phyloP scores from a whole-genome alignment of 2,113 vertebrate genomes.

The Crotalus tigris region DNA sequence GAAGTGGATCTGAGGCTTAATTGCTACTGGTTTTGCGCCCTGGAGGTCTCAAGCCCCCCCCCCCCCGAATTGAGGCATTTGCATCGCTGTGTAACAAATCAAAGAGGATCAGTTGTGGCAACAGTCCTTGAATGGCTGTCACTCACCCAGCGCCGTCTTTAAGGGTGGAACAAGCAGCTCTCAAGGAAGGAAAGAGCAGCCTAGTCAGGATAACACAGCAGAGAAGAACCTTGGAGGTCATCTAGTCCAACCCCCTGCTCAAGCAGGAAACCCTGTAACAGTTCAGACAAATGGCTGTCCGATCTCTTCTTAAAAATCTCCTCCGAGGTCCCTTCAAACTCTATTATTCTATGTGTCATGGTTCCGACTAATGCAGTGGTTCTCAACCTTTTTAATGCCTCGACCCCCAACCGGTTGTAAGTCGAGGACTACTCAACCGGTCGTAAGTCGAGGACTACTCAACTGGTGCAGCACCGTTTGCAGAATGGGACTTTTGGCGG shows the following conservation, averaged over 20 bases:
- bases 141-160: neutral
- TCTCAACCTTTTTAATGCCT: too few relatives aligned
- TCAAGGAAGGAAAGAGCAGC: neutral
- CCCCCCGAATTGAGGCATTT: neutral
- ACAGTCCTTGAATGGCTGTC: neutral
- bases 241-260: neutral
- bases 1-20: constrained; percentile 37
- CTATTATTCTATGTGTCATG: too few relatives aligned
- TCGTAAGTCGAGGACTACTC: too few relatives aligned
- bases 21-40: accelerated
- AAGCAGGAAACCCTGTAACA: neutral
- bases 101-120: neutral
- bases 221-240: neutral
- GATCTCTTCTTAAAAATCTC: too few relatives aligned
- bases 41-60: neutral
- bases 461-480: too few relatives aligned
- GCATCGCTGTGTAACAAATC: neutral
- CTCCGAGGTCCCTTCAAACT: too few relatives aligned
- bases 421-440: too few relatives aligned
- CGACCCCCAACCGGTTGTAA: too few relatives aligned
- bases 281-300: too few relatives aligned
- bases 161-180: neutral
- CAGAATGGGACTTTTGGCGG: too few relatives aligned
- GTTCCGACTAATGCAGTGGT: too few relatives aligned
- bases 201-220: neutral